phyloP scores from a whole-genome alignment of 2,797 vertebrate genomes.

The Fratercula arctica region DNA sequence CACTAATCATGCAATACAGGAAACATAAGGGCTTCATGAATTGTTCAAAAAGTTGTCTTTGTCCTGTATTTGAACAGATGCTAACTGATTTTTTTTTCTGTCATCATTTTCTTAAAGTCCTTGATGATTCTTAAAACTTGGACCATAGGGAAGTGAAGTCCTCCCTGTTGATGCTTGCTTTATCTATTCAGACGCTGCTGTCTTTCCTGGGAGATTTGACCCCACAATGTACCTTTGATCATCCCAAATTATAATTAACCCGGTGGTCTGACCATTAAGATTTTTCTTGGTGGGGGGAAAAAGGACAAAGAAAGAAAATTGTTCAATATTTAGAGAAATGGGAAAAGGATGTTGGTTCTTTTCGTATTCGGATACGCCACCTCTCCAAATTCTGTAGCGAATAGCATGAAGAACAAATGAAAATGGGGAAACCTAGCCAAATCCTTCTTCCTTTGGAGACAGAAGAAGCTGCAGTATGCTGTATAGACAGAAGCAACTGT shows the following conservation, averaged over 20 bases:
- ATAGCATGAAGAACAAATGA: background rate
- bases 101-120: background rate
- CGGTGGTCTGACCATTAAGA: background rate
- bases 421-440: background rate
- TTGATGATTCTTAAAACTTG: background rate
- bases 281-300: background rate
- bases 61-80: background rate
- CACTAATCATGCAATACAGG: background rate
- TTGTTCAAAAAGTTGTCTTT: background rate
- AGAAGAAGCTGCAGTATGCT: background rate
- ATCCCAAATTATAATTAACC: background rate
- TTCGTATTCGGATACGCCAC: background rate
- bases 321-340: background rate
- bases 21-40: background rate
- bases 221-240: background rate
- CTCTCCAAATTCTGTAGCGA: background rate
- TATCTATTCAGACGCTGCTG: background rate
- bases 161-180: background rate
- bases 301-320: background rate
- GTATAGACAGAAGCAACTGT: background rate
- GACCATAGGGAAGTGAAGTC: background rate
- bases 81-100: background rate
- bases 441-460: background rate
- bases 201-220: background rate
- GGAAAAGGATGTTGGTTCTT: background rate